Evolutionary conservation across 2,797 vertebrate species (phyloP).

Genomic region (Decapterus maruadsi): DNA sequence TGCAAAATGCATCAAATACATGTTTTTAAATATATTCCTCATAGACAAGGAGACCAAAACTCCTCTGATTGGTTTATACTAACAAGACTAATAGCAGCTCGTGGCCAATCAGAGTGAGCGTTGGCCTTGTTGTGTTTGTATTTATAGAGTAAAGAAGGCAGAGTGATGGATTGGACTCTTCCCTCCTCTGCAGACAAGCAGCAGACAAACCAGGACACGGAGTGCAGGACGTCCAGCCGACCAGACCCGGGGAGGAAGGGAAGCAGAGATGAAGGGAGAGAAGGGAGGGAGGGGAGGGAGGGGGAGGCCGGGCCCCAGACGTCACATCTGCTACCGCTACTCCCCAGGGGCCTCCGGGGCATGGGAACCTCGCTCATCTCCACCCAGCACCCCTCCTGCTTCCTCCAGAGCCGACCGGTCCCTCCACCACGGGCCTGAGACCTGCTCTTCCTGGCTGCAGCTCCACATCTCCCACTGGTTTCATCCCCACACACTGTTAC

Average conservation of each 20-base stretch:
- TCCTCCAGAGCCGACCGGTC: conserved; percentile 30
- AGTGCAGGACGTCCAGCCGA: conserved; percentile 37
- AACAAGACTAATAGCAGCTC: neutral
- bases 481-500: conserved; percentile 35
- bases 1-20: neutral
- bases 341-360: conserved; percentile 82
- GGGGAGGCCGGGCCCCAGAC: conserved; percentile 70
- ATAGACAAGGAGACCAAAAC: conserved; percentile 13
- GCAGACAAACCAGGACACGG: conserved; percentile 46
- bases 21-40: neutral
- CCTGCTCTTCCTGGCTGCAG: conserved; percentile 41
- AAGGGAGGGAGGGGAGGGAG: conserved; percentile 44
- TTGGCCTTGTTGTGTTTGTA: conserved; percentile 27
- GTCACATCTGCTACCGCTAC: conserved; percentile 84
- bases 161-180: conserved; percentile 66
- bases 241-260: conserved; percentile 59
- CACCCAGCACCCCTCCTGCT: conserved; percentile 39
- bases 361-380: conserved; percentile 81
- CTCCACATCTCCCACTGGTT: conserved; percentile 47
- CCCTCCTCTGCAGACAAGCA: conserved; percentile 40
- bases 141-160: conserved; percentile 37
- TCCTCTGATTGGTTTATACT: conserved; percentile 19
- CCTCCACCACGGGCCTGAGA: conserved; percentile 51
- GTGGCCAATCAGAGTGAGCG: conserved; percentile 34
- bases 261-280: conserved; percentile 52